Conservation (phyloP, 2,113 vertebrate species). For the human (Homo sapiens) region DNA sequence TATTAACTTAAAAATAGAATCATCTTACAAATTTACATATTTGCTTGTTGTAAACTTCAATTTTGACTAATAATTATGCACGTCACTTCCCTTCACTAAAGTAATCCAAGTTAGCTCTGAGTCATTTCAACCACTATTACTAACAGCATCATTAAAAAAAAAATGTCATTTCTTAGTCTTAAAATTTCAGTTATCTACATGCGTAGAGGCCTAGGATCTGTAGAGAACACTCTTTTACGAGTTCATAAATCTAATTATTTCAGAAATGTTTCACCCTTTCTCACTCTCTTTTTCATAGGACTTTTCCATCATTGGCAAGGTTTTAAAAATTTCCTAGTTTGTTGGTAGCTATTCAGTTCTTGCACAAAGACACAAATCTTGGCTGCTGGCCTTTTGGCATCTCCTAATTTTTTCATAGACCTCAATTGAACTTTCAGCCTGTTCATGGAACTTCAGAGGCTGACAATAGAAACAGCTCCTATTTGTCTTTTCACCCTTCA, state of each 20-base stretch:
- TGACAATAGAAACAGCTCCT: constrained; percentile 72
- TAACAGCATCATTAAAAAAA: not conserved
- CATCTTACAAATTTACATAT: not conserved
- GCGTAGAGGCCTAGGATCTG: not conserved
- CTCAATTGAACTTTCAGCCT: constrained; percentile 77
- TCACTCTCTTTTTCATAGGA: constrained; percentile 22
- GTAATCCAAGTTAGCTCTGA: not conserved
- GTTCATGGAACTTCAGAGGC: constrained; percentile 69
- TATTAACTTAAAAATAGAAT: constrained; percentile 6
- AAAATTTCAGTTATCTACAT: not conserved
- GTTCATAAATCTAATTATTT: constrained; percentile 33
- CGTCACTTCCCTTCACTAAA: not conserved
- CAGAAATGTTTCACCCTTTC: not conserved
- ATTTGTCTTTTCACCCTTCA: constrained; percentile 66
- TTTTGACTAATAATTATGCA: not conserved
- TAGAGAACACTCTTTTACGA: not conserved
- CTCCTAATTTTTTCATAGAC: constrained; percentile 70
- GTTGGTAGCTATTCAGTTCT: constrained; percentile 74
- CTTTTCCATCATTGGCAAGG: constrained; percentile 66
- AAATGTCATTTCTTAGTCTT: not conserved
- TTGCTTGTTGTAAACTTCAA: not conserved
- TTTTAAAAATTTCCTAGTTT: constrained; percentile 64
- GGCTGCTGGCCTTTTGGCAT: constrained; percentile 71
- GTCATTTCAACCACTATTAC: not conserved
- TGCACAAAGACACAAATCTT: constrained; percentile 73